These are phyloP conservation scores for Chirona hameri DNA, from an alignment of 2,888 invertebrate species.

Conservation along the genomic window DNA sequence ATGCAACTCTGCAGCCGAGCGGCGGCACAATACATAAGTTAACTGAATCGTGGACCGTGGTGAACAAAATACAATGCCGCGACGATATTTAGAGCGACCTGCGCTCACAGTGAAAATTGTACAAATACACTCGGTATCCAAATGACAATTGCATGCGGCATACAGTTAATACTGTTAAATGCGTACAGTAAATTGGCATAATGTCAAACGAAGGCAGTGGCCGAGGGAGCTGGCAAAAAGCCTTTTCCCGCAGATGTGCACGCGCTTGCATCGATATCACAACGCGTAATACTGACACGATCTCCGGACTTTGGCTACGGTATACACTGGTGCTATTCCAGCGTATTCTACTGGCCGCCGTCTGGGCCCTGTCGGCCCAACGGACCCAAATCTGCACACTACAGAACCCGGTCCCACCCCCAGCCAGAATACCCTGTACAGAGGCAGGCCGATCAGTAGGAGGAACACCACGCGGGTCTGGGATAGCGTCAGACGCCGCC, in stretches of 20 bases:
- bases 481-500: background rate
- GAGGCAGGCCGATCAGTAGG: background rate
- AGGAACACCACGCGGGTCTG: background rate
- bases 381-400: too few relatives aligned
- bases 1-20: too few relatives aligned
- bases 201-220: background rate
- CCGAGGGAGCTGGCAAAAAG: background rate
- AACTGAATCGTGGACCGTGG: too few relatives aligned
- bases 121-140: too few relatives aligned
- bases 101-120: too few relatives aligned
- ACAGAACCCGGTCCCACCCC: too few relatives aligned
- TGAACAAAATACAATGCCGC: too few relatives aligned
- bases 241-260: background rate
- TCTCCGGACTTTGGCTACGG: background rate
- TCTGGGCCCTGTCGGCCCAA: too few relatives aligned
- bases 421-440: too few relatives aligned
- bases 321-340: background rate
- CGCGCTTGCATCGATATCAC: background rate
- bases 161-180: background rate
- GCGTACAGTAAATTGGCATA: background rate
- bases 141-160: too few relatives aligned
- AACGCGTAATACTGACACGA: background rate
- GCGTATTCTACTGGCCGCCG: background rate
- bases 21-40: too few relatives aligned
- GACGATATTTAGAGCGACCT: too few relatives aligned